Evolutionary conservation across 2,888 invertebrate genomes (phyloP).

Genomic region (Gibbula magus): DNA sequence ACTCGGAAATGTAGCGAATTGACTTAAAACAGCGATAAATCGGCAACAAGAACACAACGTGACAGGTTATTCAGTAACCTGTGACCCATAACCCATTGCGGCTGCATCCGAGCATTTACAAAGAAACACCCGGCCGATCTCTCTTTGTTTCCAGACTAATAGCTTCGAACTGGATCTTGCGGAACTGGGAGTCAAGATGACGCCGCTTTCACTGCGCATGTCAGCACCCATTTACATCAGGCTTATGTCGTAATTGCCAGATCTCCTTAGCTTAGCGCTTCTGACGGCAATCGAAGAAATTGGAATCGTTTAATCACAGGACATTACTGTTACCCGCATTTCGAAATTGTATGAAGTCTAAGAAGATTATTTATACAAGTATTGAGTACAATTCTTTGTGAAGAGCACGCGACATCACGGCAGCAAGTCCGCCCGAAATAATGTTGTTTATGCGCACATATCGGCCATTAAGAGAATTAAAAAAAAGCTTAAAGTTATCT

Average conservation of each 20-base stretch:
- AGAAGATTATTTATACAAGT: slow-evolving; percentile 16
- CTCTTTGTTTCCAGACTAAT: slow-evolving; percentile 9
- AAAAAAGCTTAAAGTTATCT: not conserved
- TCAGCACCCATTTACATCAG: slow-evolving; percentile 10
- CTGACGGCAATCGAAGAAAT: slow-evolving; percentile 21
- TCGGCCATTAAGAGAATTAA: not conserved
- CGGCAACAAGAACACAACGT: not conserved
- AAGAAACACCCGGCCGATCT: not conserved
- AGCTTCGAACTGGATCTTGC: not conserved
- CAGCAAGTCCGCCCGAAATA: not conserved
- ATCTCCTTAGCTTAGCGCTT: slow-evolving; percentile 1
- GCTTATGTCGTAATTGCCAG: slow-evolving; percentile 21
- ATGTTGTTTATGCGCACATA: not conserved
- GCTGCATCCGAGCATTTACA: not conserved
- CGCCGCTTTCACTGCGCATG: slow-evolving; percentile 7
- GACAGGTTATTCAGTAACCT: not conserved
- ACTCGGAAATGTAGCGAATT: no score
- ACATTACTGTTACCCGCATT: slow-evolving; percentile 14
- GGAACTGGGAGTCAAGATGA: not conserved
- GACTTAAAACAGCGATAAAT: no score
- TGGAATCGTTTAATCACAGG: slow-evolving; percentile 23
- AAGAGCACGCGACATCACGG: not conserved
- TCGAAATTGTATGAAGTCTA: slow-evolving; percentile 1
- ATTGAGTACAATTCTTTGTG: not conserved
- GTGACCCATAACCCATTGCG: not conserved